Base-by-base conservation (phyloP, 1,140 invertebrate genomes). In the Temnothorax nylanderi region DNA sequence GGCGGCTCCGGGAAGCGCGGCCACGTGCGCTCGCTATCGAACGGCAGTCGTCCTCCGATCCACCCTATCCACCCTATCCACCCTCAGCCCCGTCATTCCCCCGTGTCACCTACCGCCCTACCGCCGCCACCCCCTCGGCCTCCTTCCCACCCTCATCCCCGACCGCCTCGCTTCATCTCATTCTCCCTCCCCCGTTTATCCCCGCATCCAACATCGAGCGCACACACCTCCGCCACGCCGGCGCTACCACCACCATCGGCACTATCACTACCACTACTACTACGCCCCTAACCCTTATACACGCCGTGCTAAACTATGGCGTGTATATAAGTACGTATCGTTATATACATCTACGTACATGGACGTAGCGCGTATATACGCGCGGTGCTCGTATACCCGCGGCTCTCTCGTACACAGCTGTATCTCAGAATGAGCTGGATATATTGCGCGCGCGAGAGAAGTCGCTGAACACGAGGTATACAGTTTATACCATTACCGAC, bases 1-100 rank as follows among this genome's bases (percentile, higher is more conserved):
- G 94, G 95, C 95, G 93, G 94, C 92, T 92, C 67, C 71, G 86
- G 76, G 94, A 95, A 95, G 89, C 91, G 84, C 90, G 91, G 91
- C 95, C 94, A 95, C 95, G 94, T 95, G 94, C 94, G 92, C 91
- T 65, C 92, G 89, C 94, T 95, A 95, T 95, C 94, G 94, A 95
- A 95, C 94, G 92, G 91, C 82, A 87, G 88, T 87, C 93, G 93
- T 91, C 93, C 93, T 64, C 92, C 89, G 85, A 93, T 91, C 88
- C 75, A 71, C 78, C 89, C 85, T 64, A 93, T 91, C 88, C 75
- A 71, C 78, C 89, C 85, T 64, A 80, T 87, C 87, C 88, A 89
- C 89, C 85, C 89, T 77, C 54, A 74, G 69, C 89, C 91, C 49
- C 60, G 85, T 88, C 91, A 87, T 86, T 85, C 89, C 88, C 90